phyloP scores from a whole-genome alignment of 2,113 vertebrate genomes.

The Gavia stellata region DNA sequence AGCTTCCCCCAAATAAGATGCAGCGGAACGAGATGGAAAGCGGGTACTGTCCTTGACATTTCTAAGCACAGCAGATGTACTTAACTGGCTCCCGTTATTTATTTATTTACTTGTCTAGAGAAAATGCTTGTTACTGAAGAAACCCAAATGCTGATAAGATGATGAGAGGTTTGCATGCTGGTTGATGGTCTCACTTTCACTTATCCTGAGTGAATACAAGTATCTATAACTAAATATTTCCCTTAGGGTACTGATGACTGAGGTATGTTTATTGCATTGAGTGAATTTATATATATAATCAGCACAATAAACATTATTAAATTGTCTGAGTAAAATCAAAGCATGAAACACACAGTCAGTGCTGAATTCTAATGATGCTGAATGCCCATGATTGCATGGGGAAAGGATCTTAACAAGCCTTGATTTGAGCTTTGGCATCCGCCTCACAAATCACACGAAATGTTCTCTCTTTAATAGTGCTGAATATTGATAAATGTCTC shows the following conservation, averaged over 20 bases:
- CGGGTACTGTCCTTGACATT: not conserved
- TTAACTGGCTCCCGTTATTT: not conserved
- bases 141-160: slow-evolving; percentile 20
- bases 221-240: slow-evolving; percentile 57
- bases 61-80: not conserved
- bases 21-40: not conserved
- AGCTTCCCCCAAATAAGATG: not conserved
- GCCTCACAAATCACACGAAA: slow-evolving; percentile 72
- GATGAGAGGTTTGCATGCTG: slow-evolving; percentile 56
- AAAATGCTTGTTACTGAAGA: not conserved
- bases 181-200: slow-evolving; percentile 38
- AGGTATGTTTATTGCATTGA: slow-evolving; percentile 63
- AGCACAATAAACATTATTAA: slow-evolving; percentile 76
- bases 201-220: slow-evolving; percentile 40
- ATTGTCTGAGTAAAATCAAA: slow-evolving; percentile 72
- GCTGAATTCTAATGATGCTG: slow-evolving; percentile 73
- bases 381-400: slow-evolving; percentile 56
- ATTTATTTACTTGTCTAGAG: not conserved
- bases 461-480: slow-evolving; percentile 61
- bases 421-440: slow-evolving; percentile 69
- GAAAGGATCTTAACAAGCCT: slow-evolving; percentile 73
- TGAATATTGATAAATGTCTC: slow-evolving; percentile 80
- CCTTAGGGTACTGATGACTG: slow-evolving; percentile 52
- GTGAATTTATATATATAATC: slow-evolving; percentile 70
- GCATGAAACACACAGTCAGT: slow-evolving; percentile 57